Evolutionary conservation across 2,113 vertebrate genomes (phyloP).

Genomic region (Elanus axillaris): DNA sequence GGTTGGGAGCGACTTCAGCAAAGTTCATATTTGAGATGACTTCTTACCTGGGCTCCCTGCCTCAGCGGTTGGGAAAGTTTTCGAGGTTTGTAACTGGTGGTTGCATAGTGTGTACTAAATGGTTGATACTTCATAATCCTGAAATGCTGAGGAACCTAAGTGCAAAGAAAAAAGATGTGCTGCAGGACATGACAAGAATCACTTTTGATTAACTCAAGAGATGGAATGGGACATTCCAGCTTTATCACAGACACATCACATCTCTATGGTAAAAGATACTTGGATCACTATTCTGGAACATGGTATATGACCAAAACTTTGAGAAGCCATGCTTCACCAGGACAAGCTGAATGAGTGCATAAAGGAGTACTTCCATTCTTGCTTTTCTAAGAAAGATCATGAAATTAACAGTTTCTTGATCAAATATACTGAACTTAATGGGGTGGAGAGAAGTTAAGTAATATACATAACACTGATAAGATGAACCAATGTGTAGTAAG

Average conservation of each 20-base stretch:
- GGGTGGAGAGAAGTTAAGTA: background rate
- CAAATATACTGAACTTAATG: background rate
- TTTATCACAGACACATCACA: background rate
- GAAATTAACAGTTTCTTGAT: background rate
- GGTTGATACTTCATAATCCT: conserved; percentile 79
- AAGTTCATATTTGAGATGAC: background rate
- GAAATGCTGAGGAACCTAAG: conserved; percentile 84
- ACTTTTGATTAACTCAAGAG: background rate
- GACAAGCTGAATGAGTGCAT: background rate
- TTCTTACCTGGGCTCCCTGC: conserved; percentile 78
- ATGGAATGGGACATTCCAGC: background rate
- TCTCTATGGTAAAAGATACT: background rate
- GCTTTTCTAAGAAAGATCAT: background rate
- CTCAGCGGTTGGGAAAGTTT: conserved; percentile 73
- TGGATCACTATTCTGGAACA: background rate
- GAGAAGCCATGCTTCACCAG: background rate
- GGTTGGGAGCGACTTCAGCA: background rate
- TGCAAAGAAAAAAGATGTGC: background rate
- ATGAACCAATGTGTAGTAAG: background rate
- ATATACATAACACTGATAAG: background rate
- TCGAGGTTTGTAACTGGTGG: conserved; percentile 66
- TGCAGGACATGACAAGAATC: background rate
- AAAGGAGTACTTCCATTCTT: background rate
- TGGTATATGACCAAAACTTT: background rate
- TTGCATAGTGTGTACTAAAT: conserved; percentile 68